Percentiles rank a stretch among this genome's conserved stretches.
phyloP scores from a whole-genome alignment of 2,888 invertebrate genomes.

The Eubasilissa splendida region DNA sequence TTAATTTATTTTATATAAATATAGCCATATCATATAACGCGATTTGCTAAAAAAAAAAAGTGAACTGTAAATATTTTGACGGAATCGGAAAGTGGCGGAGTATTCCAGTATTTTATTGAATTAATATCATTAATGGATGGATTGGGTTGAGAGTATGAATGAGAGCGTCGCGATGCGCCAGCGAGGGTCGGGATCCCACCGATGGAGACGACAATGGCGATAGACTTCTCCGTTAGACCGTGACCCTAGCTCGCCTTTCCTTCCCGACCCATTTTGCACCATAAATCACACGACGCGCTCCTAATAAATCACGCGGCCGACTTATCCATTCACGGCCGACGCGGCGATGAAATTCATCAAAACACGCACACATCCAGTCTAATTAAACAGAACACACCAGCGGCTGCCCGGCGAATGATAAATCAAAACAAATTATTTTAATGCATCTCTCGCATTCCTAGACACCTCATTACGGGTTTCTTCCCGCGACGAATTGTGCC shows the following conservation, averaged over 20 bases:
- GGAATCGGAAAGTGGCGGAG: too few relatives aligned
- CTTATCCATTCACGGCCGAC: constrained; percentile 47
- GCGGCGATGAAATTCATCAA: constrained; percentile 52
- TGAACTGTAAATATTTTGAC: too few relatives aligned
- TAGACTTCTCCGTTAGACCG: constrained; percentile 27
- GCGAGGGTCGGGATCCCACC: not conserved
- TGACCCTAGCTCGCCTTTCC: constrained; percentile 32
- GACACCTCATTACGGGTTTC: constrained; percentile 50
- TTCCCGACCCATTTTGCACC: constrained; percentile 37
- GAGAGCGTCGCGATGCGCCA: constrained; percentile 15
- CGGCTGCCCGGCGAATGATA: constrained; percentile 41
- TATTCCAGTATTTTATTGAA: not conserved
- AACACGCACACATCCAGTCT: constrained; percentile 52
- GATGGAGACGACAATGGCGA: constrained; percentile 17
- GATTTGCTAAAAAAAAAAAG: too few relatives aligned
- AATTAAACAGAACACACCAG: constrained; percentile 47
- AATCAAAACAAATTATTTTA: constrained; percentile 55
- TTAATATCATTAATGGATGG: not conserved
- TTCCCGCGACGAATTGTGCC: constrained; percentile 38
- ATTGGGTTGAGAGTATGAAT: not conserved
- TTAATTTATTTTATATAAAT: too few relatives aligned
- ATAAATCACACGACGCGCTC: constrained; percentile 51
- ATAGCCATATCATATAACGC: too few relatives aligned
- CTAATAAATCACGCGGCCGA: constrained; percentile 52
- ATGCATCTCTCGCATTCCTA: constrained; percentile 47